These are phyloP conservation scores for Turritopsis dohrnii DNA, from an alignment of 30 jellyfish, hydroid and myxozoan genomes.

Conservation along the genomic window DNA sequence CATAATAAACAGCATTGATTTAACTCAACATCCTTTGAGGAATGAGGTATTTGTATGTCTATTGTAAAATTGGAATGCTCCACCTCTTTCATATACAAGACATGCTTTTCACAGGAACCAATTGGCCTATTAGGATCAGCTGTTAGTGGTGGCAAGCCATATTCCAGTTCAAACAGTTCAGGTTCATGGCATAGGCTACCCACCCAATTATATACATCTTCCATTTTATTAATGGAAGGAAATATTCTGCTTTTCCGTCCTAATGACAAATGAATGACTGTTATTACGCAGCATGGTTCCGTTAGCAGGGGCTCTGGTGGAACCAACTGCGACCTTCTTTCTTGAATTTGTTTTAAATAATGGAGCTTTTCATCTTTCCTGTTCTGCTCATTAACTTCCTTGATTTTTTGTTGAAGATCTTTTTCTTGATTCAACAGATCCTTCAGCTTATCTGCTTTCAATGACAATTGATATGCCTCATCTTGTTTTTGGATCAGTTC, in stretches of 20 bases:
- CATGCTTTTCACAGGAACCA: not conserved
- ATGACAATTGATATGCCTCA: not conserved
- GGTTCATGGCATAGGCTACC: not conserved
- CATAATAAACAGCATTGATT: not conserved
- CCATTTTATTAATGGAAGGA: not conserved
- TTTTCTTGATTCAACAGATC: not conserved
- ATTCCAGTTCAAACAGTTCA: not conserved
- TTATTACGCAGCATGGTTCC: not conserved
- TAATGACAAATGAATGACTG: not conserved
- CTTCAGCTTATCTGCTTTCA: not conserved
- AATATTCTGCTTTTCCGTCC: not conserved
- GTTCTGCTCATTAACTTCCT: not conserved
- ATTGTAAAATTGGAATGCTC: not conserved
- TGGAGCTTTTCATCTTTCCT: not conserved
- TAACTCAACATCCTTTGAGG: not conserved
- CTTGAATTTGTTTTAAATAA: not conserved
- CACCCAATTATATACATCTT: conserved; percentile 1
- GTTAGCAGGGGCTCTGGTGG: not conserved
- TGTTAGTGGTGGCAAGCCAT: not conserved
- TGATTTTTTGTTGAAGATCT: not conserved
- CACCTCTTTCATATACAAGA: not conserved
- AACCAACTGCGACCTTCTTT: not conserved
- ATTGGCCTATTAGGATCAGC: not conserved
- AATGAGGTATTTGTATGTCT: not conserved
- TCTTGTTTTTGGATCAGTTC: not conserved